Percentiles rank a stretch among this genome's conserved stretches.
These are phyloP conservation scores for Nezara viridula DNA, from an alignment of 2,888 invertebrate species.

Conservation along the genomic window DNA sequence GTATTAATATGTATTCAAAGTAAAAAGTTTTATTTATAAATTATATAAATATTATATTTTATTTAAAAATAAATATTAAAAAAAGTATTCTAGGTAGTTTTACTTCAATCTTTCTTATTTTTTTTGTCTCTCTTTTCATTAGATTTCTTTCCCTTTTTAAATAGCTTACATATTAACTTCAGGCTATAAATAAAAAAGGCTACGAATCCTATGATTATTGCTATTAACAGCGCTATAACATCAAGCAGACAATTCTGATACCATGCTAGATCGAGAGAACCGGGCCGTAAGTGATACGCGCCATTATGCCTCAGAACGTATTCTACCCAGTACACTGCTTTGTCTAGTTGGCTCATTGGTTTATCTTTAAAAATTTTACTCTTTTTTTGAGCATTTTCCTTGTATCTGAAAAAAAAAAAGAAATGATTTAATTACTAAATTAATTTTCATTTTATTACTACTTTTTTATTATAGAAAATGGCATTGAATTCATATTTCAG, in stretches of 20 bases:
- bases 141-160: not conserved
- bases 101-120: not conserved
- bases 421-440: no score
- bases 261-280: not conserved
- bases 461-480: no score
- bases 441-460: no score
- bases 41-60: no score
- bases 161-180: not conserved
- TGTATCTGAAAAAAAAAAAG: slow-evolving; percentile 63
- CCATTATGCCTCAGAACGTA: slow-evolving; percentile 74
- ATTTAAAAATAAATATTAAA: no score
- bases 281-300: slow-evolving; percentile 53
- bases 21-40: no score
- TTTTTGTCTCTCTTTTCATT: not conserved
- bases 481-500: no score
- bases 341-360: slow-evolving; percentile 74
- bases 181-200: not conserved
- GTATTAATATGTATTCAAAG: no score
- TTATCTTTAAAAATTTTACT: slow-evolving; percentile 70
- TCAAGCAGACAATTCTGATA: slow-evolving; percentile 32
- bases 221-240: not conserved
- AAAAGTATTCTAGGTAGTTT: no score
- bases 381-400: slow-evolving; percentile 63
- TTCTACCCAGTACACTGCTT: slow-evolving; percentile 77
- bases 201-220: not conserved